Base-by-base conservation (phyloP, 2,797 vertebrate species). In the Apogon talboti region DNA sequence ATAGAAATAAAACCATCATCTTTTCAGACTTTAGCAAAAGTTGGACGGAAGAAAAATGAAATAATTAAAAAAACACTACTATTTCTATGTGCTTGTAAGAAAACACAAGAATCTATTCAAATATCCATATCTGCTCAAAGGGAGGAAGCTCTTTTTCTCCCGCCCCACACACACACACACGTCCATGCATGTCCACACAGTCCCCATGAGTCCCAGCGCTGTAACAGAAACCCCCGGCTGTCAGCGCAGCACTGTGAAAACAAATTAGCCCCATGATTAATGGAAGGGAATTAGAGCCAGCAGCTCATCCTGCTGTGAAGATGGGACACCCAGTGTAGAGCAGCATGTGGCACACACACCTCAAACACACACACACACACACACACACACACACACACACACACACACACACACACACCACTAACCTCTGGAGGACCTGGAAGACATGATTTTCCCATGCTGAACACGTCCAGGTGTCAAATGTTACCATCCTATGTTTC, bases 241-340 rank as follows among this genome's bases (percentile, higher is more conserved):
- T 93, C 92, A 92, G 84, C 87, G 21, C 86, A 67, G 68, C 73
- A 14, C 67, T 84, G 84, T 84, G 78, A 92, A 93, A 94, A 93
- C 92, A 92, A 93, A 94, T 92, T 91, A 91, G 87, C 49, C 42
- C 66, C 54, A 71, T 92, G 93, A 94, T 93, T 93, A 93, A 93
- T 93, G 91, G 75, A 84, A 59, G 80, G 65, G 80, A 87, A 84
- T 85, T 78, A 85, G 89, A 89, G 83, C 80, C 88, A 79, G 78
- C 78, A 71, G 80, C 86, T 87, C 81, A 64, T 90, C 87, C 83
- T 56, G 85, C 81, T 90, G 90, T 78, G 86, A 84, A 75, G 87
- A 89, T 83, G 84, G 81, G 84, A 85, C 74, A 62, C 78, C 58
- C 76, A 30, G 71, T 51, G 69, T 48, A 81, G 66, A 78, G 24